A percentile compares a stretch with the other conserved stretches of the same genome.
phyloP scores from a whole-genome alignment of 1,140 invertebrate species.

The Habropoda laboriosa region DNA sequence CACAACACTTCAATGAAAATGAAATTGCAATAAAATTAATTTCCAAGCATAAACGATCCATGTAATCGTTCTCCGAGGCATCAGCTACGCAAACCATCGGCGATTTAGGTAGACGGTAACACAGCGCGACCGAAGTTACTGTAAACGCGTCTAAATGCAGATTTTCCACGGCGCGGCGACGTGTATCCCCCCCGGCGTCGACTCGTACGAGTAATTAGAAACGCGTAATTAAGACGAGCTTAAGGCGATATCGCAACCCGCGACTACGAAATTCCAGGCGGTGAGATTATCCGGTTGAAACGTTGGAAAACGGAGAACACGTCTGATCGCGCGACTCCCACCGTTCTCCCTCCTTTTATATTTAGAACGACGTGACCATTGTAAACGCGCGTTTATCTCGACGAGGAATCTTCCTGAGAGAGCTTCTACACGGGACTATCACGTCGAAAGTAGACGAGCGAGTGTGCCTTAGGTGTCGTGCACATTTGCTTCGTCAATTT shows the following conservation, averaged over 20 bases:
- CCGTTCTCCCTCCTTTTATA: not conserved
- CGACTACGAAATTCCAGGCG: slow-evolving; percentile 10
- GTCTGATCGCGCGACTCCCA: not conserved
- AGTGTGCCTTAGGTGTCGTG: not conserved
- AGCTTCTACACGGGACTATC: not conserved
- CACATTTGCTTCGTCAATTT: not conserved
- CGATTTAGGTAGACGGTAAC: too few species aligned
- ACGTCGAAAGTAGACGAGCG: not conserved
- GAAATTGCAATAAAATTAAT: not conserved
- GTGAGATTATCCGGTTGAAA: slow-evolving; percentile 10
- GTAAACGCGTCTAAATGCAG: slow-evolving; percentile 21
- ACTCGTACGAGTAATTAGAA: slow-evolving; percentile 40
- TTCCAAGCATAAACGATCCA: not conserved
- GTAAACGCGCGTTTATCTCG: not conserved
- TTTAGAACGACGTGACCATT: slow-evolving; percentile 8
- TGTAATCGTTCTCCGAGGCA: not conserved
- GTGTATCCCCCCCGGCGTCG: not conserved
- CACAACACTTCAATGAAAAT: not conserved
- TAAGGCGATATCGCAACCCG: slow-evolving; percentile 25
- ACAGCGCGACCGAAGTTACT: slow-evolving; percentile 12
- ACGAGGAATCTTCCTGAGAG: not conserved
- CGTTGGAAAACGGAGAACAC: not conserved
- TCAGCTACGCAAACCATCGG: not conserved
- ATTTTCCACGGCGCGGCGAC: not conserved
- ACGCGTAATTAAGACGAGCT: slow-evolving; percentile 42